Conservation (phyloP, 2,888 invertebrate genomes). For the Quadroppia sp. region DNA sequence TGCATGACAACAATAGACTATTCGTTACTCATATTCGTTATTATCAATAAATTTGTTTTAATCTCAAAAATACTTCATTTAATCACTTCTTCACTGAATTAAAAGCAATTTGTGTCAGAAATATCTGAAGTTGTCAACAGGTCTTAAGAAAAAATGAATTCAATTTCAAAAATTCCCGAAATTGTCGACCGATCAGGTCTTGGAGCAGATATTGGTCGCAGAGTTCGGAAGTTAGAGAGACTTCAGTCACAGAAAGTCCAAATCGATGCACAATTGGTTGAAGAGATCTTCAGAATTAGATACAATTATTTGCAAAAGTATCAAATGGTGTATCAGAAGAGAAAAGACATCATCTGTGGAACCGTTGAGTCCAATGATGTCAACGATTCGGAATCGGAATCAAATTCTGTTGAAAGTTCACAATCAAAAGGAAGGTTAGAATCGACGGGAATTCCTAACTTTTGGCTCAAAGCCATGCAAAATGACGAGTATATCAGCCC, state of each 20-base stretch:
- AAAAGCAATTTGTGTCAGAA: too few species aligned
- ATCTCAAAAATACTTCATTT: too few species aligned
- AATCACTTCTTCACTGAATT: too few species aligned
- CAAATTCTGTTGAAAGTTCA: not conserved
- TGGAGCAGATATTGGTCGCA: too few species aligned
- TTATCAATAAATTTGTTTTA: too few species aligned
- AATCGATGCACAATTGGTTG: not conserved
- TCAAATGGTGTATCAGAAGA: not conserved
- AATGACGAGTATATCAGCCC: not conserved
- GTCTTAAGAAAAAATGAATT: too few species aligned
- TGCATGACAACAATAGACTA: too few species aligned
- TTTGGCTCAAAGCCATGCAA: not conserved
- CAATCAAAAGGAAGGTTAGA: not conserved
- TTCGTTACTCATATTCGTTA: too few species aligned
- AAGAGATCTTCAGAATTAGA: not conserved
- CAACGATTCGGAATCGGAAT: not conserved
- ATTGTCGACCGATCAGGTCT: too few species aligned
- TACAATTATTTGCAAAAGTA: not conserved
- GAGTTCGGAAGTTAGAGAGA: too few species aligned
- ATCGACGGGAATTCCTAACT: not conserved
- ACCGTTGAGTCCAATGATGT: not conserved
- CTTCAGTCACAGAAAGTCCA: conserved; percentile 14
- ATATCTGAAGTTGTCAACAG: too few species aligned
- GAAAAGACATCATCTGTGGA: not conserved
- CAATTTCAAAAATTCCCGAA: too few species aligned